These are phyloP conservation scores for Clarias macrocephalus DNA, from an alignment of 2,113 vertebrate species.

Conservation along the genomic window DNA sequence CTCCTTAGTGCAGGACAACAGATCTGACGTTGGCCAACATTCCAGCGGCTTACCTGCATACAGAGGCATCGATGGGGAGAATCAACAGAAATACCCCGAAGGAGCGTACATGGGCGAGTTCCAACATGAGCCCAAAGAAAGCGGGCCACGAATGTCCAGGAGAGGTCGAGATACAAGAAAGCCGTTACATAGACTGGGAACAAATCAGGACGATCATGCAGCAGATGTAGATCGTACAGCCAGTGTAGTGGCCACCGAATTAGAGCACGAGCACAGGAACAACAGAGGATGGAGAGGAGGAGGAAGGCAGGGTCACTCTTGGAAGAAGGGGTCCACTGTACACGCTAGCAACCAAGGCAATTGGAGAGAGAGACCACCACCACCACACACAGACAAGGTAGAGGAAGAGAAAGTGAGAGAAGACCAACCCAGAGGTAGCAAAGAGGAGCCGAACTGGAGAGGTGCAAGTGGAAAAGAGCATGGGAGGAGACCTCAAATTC, in stretches of 20 bases:
- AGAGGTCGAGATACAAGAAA: constrained; percentile 56
- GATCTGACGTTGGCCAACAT: constrained; percentile 22
- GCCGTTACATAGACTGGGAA: constrained; percentile 30
- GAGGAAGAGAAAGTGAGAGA: constrained; percentile 52
- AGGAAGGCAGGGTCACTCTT: constrained; percentile 54
- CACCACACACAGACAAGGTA: constrained; percentile 27
- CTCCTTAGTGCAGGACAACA: constrained; percentile 58
- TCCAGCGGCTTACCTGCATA: constrained; percentile 35
- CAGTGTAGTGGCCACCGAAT: constrained; percentile 36
- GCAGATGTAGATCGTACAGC: constrained; percentile 21
- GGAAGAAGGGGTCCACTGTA: constrained; percentile 67
- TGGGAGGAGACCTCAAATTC: constrained; percentile 67
- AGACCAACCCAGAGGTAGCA: constrained; percentile 54
- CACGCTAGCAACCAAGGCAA: constrained; percentile 70
- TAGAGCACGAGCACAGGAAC: constrained; percentile 43
- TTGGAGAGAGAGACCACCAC: constrained; percentile 60
- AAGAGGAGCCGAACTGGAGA: constrained; percentile 56
- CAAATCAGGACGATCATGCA: constrained; percentile 38
- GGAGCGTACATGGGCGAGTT: constrained; percentile 16
- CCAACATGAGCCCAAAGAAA: constrained; percentile 51
- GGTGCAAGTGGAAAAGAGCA: constrained; percentile 55
- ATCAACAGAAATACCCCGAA: constrained; percentile 56
- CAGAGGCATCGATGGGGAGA: constrained; percentile 53
- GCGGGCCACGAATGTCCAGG: constrained; percentile 53
- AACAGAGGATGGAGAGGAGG: constrained; percentile 51